Evolutionary conservation across 1,140 invertebrate species (phyloP).

Genomic region (Ips nitidus): DNA sequence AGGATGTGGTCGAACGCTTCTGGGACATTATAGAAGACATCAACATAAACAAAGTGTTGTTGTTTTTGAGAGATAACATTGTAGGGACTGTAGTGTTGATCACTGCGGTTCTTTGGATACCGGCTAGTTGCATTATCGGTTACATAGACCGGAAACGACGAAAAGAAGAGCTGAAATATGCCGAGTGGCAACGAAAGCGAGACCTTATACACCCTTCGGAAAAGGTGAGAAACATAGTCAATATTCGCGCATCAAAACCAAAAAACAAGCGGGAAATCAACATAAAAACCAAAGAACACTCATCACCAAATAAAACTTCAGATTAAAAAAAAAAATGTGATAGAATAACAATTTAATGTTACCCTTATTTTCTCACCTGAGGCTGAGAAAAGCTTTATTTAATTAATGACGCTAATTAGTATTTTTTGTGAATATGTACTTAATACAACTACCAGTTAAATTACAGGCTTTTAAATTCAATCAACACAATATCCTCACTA

Average conservation of each 20-base stretch:
- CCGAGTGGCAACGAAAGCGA: conserved; percentile 49
- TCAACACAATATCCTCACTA: conserved; percentile 57
- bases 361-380: too few species aligned
- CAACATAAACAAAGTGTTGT: conserved; percentile 88
- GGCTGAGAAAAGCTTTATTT: too few species aligned
- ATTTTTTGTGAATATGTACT: conserved; percentile 1
- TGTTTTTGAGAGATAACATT: conserved; percentile 85
- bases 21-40: conserved; percentile 97
- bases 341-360: too few species aligned
- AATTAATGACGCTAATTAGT: background rate
- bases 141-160: conserved; percentile 69
- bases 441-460: conserved; percentile 4
- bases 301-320: conserved; percentile 14
- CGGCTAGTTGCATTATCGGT: conserved; percentile 79
- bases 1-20: conserved; percentile 92
- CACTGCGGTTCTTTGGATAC: conserved; percentile 90
- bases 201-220: conserved; percentile 66
- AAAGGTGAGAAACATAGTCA: conserved; percentile 58
- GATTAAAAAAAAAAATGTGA: background rate
- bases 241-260: conserved; percentile 53
- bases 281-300: background rate
- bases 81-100: conserved; percentile 87
- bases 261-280: background rate
- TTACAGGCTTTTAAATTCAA: conserved; percentile 18
- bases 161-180: conserved; percentile 45